A percentile compares a stretch with the other conserved stretches of the same genome.
Evolutionary conservation across 1,140 invertebrate genomes (phyloP).

Genomic region (Bombyx mandarina): DNA sequence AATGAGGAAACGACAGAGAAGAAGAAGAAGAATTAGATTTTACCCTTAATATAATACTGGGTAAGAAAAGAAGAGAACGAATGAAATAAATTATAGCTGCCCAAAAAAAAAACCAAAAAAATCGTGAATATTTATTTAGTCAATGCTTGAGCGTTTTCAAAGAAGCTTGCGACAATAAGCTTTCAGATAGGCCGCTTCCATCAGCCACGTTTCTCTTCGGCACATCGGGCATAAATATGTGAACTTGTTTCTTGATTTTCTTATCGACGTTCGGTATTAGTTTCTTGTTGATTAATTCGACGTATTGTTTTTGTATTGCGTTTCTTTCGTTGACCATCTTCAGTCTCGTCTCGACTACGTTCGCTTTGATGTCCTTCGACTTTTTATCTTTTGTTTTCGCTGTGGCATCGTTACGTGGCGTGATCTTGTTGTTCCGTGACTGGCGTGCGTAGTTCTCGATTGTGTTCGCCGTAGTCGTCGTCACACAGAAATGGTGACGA

Average conservation of each 20-base stretch:
- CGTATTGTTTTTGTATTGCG: constrained; percentile 59
- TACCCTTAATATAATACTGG: too few species aligned
- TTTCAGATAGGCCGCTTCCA: constrained; percentile 34
- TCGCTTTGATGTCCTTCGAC: constrained; percentile 39
- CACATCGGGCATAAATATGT: constrained; percentile 78
- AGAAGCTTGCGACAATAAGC: constrained; percentile 37
- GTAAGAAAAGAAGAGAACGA: too few species aligned
- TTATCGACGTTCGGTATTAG: constrained; percentile 49
- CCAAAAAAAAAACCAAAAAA: too few species aligned
- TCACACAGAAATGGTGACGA: constrained; percentile 51
- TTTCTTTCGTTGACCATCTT: constrained; percentile 44
- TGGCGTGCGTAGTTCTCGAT: constrained; percentile 64
- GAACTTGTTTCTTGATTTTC: constrained; percentile 71
- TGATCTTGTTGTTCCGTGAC: constrained; percentile 53
- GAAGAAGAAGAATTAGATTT: too few species aligned
- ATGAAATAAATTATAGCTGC: too few species aligned
- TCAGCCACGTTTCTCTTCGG: constrained; percentile 50
- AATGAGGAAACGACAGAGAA: too few species aligned
- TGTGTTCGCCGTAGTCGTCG: constrained; percentile 45
- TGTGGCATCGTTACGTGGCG: constrained; percentile 40
- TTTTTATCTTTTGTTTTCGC: constrained; percentile 44
- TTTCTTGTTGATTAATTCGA: constrained; percentile 59
- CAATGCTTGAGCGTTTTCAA: constrained; percentile 24
- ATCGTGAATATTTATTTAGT: not conserved
- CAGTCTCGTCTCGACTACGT: constrained; percentile 42